Evolutionary conservation across 1,140 invertebrate species (phyloP).

Genomic region (Popillia japonica): DNA sequence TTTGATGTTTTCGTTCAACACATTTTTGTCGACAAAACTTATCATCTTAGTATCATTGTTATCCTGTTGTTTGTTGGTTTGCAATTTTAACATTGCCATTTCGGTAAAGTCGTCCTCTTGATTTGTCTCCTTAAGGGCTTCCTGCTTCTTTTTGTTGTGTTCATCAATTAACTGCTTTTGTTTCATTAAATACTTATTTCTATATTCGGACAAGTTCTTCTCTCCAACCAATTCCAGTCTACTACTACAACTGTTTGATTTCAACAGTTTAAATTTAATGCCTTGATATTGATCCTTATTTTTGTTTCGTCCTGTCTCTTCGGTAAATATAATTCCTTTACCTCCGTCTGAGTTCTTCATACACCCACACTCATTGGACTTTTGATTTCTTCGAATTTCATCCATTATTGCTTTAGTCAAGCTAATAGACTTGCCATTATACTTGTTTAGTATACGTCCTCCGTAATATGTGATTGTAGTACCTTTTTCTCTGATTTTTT

Average conservation of each 20-base stretch:
- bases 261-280: constrained; percentile 79
- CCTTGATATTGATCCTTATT: constrained; percentile 63
- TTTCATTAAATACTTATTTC: constrained; percentile 51
- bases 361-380: constrained; percentile 49
- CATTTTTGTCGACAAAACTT: constrained; percentile 15
- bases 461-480: constrained; percentile 88
- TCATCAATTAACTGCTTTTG: constrained; percentile 50
- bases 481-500: constrained; percentile 85
- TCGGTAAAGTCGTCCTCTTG: constrained; percentile 49
- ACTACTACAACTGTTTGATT: constrained; percentile 86
- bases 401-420: constrained; percentile 71
- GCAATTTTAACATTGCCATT: constrained; percentile 58
- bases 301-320: constrained; percentile 38
- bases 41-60: constrained; percentile 21
- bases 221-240: constrained; percentile 78
- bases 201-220: constrained; percentile 54
- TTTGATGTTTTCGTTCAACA: constrained; percentile 22
- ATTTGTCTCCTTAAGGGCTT: constrained; percentile 43
- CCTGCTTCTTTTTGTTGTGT: constrained; percentile 47
- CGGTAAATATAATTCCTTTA: not conserved
- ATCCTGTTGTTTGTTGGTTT: constrained; percentile 40
- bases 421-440: constrained; percentile 69
- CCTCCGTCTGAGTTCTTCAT: not conserved
- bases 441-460: constrained; percentile 77
- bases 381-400: constrained; percentile 68